Evolutionary conservation across 2,113 vertebrate genomes (phyloP), one percentile per base, ranked within the genome.

Genomic region (Cairina moschata): DNA sequence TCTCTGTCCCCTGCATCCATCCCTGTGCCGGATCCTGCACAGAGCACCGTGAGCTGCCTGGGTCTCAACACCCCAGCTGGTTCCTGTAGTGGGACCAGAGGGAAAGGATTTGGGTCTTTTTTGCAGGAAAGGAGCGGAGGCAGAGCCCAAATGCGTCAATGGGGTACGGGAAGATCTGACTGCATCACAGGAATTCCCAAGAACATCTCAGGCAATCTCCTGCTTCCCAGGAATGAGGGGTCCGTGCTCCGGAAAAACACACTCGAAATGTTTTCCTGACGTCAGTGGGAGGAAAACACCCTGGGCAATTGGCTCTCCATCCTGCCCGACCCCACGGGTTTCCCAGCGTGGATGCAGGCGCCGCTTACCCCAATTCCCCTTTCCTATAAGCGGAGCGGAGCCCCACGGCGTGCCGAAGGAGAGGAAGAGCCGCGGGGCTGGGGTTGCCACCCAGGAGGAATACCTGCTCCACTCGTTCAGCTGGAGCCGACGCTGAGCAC

Each of bases 381-480:
- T 75, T 54, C 29, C 65, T 32, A 2, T 0, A 7, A 0, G 44
- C 5, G 13, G 80, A 66, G 63, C 83, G 11, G 17, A 84, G 38
- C 17, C 38, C 44, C 76, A 60, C 1, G 0, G 72, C 31, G 3
- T 2, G 0, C 14, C 4, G 3, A 11, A 1, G 17, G 31, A 26
- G 77, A 93, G 85, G 76, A 88, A 91, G 80, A 95, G 83, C 58
- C 1, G 0, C 4, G 1, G 58, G 65, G 48, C 17, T 87, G 28
- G 56, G 42, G 44, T 80, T 75, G 52, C 66, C 86, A 84, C 69
- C 81, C 86, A 84, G 74, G 26, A 88, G 80, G 69, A 52, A 13
- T 73, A 92, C 92, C 81, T 82, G 95, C 71, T 92, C 92, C 4
- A 2, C 95, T 71, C 0, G 76, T 88, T 81, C 17, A 60, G 79